Base-by-base conservation (phyloP, 2,113 vertebrate species). In the Reinhardtius hippoglossoides region DNA sequence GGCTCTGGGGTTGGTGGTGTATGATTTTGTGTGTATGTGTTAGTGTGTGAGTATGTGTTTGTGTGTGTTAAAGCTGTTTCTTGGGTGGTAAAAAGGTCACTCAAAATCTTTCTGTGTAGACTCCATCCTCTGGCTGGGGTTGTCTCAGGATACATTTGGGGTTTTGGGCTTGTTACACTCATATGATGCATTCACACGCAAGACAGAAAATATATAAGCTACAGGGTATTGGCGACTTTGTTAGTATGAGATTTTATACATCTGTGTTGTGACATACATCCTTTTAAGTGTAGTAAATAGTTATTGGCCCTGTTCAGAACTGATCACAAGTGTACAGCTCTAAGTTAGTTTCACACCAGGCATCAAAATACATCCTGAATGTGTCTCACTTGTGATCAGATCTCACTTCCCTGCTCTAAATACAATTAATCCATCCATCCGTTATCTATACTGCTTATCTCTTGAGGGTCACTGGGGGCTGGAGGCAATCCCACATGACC, bases 61-160 rank as follows among this genome's bases (percentile, higher is more conserved):
- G 52, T 21, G 52, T 14, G 52, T 65, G 44, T 37, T 42, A 64
- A 7, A 13, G 40, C 27, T 50, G 16, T 78, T 71, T 76, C 31
- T 46, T 67, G 44, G 31, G 46, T 78, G 71, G 18, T 44, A n/a
- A 57, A 74, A 76, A 83, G 74, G 70, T 76, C 74, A 81, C 40
- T 42, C 10, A 37, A 37, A 37, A 8, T 37, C 35, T 37, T 37
- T 37, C 35, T 70, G 14, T 37, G 40, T 44, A 27, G 40, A 42
- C 13, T 44, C 35, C 9, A 50, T 54, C 40, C 5, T 1, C 18
- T 63, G 27, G 48, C 58, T 72, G 14, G 3, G 46, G 26, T 67
- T 76, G 31, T 50, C 67, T 77, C 5, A 23, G 56, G 48, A 48
- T 20, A 14, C 21, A 66, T 31, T 31, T 21, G 1, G 21, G 2